Percentiles rank a stretch among this genome's conserved stretches.
These are phyloP conservation scores for Dryobates pubescens DNA, from an alignment of 2,797 vertebrate species.

Conservation along the genomic window DNA sequence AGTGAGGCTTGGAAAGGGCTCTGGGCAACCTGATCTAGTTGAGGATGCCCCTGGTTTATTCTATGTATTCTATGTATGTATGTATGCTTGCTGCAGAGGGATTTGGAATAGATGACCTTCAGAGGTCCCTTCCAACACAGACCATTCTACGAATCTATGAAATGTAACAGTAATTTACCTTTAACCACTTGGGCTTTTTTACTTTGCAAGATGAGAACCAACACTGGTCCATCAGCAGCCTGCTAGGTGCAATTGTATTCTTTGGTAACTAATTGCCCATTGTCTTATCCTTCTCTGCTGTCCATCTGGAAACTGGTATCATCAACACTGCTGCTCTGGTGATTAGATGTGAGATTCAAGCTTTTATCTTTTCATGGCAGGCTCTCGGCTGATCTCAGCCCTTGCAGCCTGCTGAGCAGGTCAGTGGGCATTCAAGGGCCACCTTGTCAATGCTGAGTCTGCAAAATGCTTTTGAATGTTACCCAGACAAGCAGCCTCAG, in stretches of 20 bases:
- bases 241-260: not conserved
- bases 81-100: too few species aligned
- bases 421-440: conserved; percentile 39
- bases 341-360: not conserved
- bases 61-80: too few species aligned
- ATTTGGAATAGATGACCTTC: too few species aligned
- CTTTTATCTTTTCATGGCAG: conserved; percentile 23
- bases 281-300: not conserved
- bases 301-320: not conserved
- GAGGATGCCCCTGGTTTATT: too few species aligned
- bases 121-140: too few species aligned
- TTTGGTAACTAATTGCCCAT: not conserved
- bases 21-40: too few species aligned
- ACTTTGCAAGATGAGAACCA: not conserved
- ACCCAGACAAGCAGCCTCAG: conserved; percentile 16
- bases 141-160: too few species aligned
- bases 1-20: too few species aligned
- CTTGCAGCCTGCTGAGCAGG: conserved; percentile 14
- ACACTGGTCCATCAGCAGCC: not conserved
- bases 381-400: conserved; percentile 12
- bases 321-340: not conserved
- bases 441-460: conserved; percentile 63
- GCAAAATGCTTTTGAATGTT: conserved; percentile 39
- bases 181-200: not conserved
- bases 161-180: not conserved